Conservation (phyloP, 35 echinoderm and acorn worm genomes). For the Ptychodera flava region DNA sequence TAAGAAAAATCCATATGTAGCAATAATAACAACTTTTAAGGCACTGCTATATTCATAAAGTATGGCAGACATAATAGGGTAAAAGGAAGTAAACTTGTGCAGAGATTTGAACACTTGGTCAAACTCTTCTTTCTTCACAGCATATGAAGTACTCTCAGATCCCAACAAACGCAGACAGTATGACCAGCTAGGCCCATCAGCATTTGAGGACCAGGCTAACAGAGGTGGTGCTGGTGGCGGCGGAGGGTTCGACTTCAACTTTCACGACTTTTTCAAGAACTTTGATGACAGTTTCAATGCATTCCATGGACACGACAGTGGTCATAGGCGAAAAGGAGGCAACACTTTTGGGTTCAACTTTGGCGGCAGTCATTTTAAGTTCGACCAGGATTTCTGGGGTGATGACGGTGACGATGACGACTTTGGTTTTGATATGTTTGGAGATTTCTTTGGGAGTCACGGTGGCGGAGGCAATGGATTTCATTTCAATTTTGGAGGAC, state of each 20-base stretch:
- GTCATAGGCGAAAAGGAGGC: constrained; percentile 12
- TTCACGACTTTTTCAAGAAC: constrained; percentile 68
- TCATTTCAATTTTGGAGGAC: constrained; percentile 25
- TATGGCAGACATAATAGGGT: no score
- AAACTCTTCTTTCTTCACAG: constrained; percentile 33
- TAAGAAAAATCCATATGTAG: no score
- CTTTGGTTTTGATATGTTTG: constrained; percentile 37
- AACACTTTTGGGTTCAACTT: constrained; percentile 2
- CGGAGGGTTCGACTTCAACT: constrained; percentile 31
- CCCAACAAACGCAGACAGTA: constrained; percentile 71
- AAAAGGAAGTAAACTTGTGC: no score
- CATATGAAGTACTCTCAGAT: constrained; percentile 98
- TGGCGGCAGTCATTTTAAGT: background rate
- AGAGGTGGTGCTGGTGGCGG: constrained; percentile 11
- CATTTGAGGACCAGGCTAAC: constrained; percentile 24
- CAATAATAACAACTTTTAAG: no score
- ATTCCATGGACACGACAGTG: constrained; percentile 15
- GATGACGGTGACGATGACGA: constrained; percentile 40
- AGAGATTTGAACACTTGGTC: no score
- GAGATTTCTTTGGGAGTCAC: constrained; percentile 18
- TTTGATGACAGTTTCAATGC: constrained; percentile 52
- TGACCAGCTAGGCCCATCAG: constrained; percentile 50
- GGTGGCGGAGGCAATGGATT: constrained; percentile 27
- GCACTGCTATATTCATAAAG: no score
- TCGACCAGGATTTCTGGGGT: constrained; percentile 57